phyloP scores from a whole-genome alignment of 2,113 vertebrate species.

The Apteryx mantelli region DNA sequence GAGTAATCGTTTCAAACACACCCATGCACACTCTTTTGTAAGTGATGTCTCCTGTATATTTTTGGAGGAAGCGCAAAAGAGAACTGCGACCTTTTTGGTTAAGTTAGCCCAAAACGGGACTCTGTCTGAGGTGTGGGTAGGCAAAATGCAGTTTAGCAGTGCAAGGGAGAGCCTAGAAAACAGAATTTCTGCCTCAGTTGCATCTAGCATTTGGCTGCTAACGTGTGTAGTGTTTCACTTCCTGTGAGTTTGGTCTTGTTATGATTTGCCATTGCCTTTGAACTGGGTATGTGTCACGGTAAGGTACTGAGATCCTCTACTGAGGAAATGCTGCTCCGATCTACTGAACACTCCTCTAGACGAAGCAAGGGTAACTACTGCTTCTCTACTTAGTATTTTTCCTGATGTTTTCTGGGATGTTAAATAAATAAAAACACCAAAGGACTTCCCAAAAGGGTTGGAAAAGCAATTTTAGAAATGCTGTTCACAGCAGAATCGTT shows the following conservation, averaged over 20 bases:
- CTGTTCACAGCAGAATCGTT: neutral
- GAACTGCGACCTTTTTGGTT: neutral
- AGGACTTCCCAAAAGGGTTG: neutral
- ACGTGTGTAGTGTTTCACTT: constrained; percentile 30
- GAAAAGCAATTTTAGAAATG: neutral
- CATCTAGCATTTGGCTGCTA: constrained; percentile 37
- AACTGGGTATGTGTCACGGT: constrained; percentile 36
- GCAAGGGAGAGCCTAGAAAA: constrained; percentile 30
- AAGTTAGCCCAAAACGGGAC: neutral
- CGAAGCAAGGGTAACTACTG: constrained; percentile 1
- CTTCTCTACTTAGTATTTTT: neutral
- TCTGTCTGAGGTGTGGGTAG: neutral
- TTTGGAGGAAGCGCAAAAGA: neutral
- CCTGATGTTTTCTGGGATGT: neutral
- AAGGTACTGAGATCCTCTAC: neutral
- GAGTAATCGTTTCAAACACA: neutral
- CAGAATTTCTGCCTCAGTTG: constrained; percentile 52
- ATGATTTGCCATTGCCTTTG: constrained; percentile 49
- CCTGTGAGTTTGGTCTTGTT: constrained; percentile 23
- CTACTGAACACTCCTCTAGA: neutral
- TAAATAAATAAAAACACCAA: neutral
- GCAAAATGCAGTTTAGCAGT: neutral
- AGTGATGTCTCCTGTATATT: neutral
- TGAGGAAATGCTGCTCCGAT: constrained; percentile 29
- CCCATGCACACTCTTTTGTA: neutral